phyloP scores from a whole-genome alignment of 1,140 invertebrate species.

The Ooceraea biroi region DNA sequence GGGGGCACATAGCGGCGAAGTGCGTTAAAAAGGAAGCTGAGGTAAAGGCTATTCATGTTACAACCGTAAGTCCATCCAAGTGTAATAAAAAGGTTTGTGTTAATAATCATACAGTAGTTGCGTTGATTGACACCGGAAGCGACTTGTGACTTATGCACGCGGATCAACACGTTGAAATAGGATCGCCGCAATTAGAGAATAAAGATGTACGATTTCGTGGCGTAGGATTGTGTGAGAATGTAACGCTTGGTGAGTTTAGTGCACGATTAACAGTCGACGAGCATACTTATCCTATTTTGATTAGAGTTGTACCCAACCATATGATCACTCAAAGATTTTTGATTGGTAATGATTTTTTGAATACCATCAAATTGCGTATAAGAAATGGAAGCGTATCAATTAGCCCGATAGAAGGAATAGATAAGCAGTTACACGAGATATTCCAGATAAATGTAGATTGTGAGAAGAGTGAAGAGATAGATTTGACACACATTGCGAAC shows the following conservation, averaged over 20 bases:
- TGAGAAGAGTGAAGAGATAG: not conserved
- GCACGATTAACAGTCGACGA: not conserved
- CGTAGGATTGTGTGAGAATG: not conserved
- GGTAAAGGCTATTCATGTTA: not conserved
- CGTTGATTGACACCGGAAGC: not conserved
- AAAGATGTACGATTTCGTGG: constrained; percentile 1
- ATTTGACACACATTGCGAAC: not conserved
- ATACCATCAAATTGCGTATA: too few relatives aligned
- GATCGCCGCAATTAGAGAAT: not conserved
- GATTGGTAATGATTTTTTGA: constrained; percentile 48
- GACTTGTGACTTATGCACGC: not conserved
- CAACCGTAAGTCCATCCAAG: not conserved
- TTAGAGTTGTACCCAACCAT: not conserved
- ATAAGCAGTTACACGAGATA: too few relatives aligned
- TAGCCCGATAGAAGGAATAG: too few relatives aligned
- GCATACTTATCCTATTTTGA: not conserved
- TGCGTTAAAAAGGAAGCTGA: not conserved
- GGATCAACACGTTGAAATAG: not conserved
- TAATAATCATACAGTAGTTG: not conserved
- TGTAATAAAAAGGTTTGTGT: not conserved
- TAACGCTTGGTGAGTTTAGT: constrained; percentile 8
- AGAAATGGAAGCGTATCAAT: too few relatives aligned
- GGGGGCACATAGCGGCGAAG: not conserved
- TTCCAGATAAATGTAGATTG: not conserved
- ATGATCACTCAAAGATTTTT: too few relatives aligned